Evolutionary conservation across 2,888 invertebrate species (phyloP), one percentile per base, ranked within the genome.

Genomic region (Ditula angustiorana): DNA sequence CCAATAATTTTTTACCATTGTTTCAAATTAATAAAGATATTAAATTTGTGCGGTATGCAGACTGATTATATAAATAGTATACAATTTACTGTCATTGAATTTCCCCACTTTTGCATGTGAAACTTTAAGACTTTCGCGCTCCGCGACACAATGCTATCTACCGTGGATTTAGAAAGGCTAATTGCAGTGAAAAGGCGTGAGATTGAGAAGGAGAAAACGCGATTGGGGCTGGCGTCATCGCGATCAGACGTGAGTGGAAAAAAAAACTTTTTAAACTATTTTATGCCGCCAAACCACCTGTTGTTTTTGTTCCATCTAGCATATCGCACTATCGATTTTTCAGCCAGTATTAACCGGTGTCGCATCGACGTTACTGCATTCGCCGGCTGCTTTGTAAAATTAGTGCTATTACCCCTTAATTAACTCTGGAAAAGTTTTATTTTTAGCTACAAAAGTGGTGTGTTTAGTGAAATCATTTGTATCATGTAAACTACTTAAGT

Each of bases 171-270:
- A 85, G 92, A 92, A 86, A 89, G 78, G 78, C 79, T 92, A 79
- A 91, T 92, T 86, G 73, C 80, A 55, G 80, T 75, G 80, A 92
- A 92, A 87, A 90, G 82, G 76, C 83, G 82, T 80, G 88, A 88
- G 79, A 88, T 92, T 77, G 82, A 89, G 75, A 80, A 79, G 66
- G 92, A 92, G 82, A 92, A 92, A 87, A 77, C 72, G 21, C 71
- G 73, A 66, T 76, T 92, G 57, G 90, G 90, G 30, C 72, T 88
- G 61, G 67, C 71, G 35, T 71, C 77, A 23, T 67, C 74, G 30
- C 63, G 41, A 50, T 67, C 67, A 28, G 68, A 70, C 44, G 70
- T 64, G 35, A 63, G 63, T 63, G n/a, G 10, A 21, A n/a, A 23
- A 33, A 23, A n/a, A 47, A 16, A 33, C 8, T 30, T 53, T 53